Evolutionary conservation across 2,113 vertebrate genomes (phyloP).

Genomic region (Rhodinocichla rosea): DNA sequence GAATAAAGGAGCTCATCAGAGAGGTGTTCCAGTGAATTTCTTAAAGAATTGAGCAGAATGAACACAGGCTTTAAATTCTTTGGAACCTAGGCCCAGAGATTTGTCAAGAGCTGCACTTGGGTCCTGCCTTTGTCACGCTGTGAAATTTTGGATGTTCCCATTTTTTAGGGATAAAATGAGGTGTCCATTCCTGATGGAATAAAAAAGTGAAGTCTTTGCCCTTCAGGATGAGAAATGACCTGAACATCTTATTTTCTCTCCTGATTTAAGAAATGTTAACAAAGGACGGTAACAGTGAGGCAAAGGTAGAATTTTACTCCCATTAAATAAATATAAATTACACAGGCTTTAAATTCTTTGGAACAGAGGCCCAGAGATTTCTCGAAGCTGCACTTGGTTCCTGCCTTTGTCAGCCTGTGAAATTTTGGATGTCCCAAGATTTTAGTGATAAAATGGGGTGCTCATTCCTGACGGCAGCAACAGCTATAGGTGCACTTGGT

Average conservation of each 20-base stretch:
- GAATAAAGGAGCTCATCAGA: neutral
- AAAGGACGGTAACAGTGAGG: accelerated
- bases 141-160: too few relatives aligned
- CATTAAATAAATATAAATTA: neutral
- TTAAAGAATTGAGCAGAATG: neutral
- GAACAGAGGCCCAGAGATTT: neutral
- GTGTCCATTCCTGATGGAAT: neutral
- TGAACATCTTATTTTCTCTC: neutral
- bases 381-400: neutral
- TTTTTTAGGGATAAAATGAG: neutral
- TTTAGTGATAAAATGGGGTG: neutral
- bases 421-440: accelerated
- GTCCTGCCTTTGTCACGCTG: neutral
- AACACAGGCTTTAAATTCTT: neutral
- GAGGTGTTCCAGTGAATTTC: neutral
- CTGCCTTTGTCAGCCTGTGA: neutral
- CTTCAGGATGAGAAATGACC: neutral
- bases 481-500: accelerated
- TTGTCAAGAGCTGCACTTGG: neutral
- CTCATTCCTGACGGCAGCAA: neutral
- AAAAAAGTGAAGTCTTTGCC: neutral
- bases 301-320: neutral
- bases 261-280: neutral
- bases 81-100: too few relatives aligned
- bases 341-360: too few relatives aligned